Conservation (phyloP, 2,888 invertebrate genomes). For the Hylaea fasciaria region DNA sequence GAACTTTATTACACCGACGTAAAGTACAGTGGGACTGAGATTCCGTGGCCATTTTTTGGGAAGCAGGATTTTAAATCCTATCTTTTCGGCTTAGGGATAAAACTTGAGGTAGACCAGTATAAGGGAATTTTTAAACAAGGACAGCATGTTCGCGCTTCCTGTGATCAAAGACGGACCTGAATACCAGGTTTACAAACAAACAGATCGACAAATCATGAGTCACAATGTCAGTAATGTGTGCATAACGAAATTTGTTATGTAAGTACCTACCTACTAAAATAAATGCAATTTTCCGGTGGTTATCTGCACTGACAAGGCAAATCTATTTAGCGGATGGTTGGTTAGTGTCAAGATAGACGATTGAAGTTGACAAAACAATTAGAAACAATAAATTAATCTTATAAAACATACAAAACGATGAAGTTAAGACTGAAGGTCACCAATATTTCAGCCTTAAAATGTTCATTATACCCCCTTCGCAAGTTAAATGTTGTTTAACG, state of each 20-base stretch:
- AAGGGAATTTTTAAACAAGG: constrained; percentile 4
- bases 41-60: background rate
- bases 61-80: constrained; percentile 14
- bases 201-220: constrained; percentile 30
- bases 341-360: too few species aligned
- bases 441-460: too few species aligned
- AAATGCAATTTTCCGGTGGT: constrained; percentile 4
- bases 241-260: constrained; percentile 10
- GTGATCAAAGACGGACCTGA: constrained; percentile 44
- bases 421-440: too few species aligned
- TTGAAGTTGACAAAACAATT: too few species aligned
- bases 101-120: background rate
- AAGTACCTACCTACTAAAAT: constrained; percentile 9
- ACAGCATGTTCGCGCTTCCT: constrained; percentile 43
- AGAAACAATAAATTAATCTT: background rate
- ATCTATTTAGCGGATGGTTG: too few species aligned
- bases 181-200: constrained; percentile 36
- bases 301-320: background rate
- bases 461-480: too few species aligned
- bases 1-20: constrained; percentile 7
- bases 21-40: background rate
- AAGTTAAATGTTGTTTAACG: too few species aligned
- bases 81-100: constrained; percentile 5
- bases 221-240: constrained; percentile 6
- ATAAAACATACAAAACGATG: background rate